Percentiles rank a stretch among this genome's conserved stretches.
These are phyloP conservation scores for Melieria crassipennis DNA, from an alignment of 2,888 invertebrate genomes.

Conservation along the genomic window DNA sequence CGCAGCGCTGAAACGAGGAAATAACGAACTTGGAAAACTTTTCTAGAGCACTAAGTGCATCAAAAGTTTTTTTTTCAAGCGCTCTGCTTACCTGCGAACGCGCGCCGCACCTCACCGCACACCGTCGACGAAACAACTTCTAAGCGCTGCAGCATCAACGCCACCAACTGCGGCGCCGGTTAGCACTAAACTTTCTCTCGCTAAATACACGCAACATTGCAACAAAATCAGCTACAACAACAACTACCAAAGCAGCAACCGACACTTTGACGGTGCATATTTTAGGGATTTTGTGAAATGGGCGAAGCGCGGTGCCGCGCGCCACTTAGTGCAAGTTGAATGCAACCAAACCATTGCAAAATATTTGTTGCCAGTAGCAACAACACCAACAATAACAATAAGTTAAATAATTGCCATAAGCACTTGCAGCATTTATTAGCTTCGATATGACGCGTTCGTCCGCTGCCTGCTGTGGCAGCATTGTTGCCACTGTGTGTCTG, in stretches of 20 bases:
- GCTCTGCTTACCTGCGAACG: not conserved
- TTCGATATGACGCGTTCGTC: constrained; percentile 6
- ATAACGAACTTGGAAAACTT: constrained; percentile 33
- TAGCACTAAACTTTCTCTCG: not conserved
- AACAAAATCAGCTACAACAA: not conserved
- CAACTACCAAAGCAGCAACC: not conserved
- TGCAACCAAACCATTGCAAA: constrained; percentile 35
- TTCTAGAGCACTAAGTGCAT: constrained; percentile 32
- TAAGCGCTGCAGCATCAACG: not conserved
- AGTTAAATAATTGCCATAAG: not conserved
- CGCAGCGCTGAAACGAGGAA: constrained; percentile 18
- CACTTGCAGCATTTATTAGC: too few relatives aligned
- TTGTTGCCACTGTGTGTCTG: constrained; percentile 32
- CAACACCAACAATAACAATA: constrained; percentile 30
- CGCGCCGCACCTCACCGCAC: not conserved
- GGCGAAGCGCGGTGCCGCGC: constrained; percentile 6
- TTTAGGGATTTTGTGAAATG: constrained; percentile 32
- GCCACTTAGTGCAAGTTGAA: constrained; percentile 10
- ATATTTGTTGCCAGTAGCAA: not conserved
- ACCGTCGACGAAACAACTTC: not conserved
- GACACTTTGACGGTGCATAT: not conserved
- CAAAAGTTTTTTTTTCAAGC: constrained; percentile 12
- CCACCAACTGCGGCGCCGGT: not conserved
- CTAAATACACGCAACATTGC: not conserved
- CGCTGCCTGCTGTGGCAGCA: not conserved